These are phyloP conservation scores for Dryocosmus kuriphilus DNA, from an alignment of 2,888 invertebrate species.

Conservation along the genomic window DNA sequence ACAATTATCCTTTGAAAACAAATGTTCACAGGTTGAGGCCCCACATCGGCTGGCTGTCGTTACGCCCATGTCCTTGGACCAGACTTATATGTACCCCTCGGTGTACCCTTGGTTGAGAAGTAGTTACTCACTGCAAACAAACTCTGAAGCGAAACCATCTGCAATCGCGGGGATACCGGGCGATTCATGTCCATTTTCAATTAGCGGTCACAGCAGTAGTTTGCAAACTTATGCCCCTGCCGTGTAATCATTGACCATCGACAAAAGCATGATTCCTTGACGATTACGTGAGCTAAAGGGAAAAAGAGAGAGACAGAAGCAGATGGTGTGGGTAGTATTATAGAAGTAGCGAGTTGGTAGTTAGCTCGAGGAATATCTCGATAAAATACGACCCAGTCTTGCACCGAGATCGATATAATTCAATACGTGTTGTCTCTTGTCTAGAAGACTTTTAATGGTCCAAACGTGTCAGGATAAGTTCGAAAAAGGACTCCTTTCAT, in stretches of 20 bases:
- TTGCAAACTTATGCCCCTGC: conserved; percentile 53
- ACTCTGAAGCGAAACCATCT: conserved; percentile 25
- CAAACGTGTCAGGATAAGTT: background rate
- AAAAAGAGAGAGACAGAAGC: background rate
- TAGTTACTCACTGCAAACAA: conserved; percentile 11
- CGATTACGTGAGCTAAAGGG: conserved; percentile 49
- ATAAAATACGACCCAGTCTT: conserved; percentile 19
- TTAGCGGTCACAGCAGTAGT: conserved; percentile 53
- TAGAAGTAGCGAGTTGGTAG: background rate
- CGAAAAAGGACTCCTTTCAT: background rate
- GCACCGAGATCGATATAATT: conserved; percentile 7
- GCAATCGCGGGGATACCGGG: conserved; percentile 35
- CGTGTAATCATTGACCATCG: conserved; percentile 58
- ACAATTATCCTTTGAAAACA: conserved; percentile 32
- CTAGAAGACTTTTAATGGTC: conserved; percentile 5
- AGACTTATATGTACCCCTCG: conserved; percentile 11
- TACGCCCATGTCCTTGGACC: conserved; percentile 29
- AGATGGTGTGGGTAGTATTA: conserved; percentile 1
- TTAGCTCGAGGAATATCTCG: conserved; percentile 17
- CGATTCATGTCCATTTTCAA: conserved; percentile 58
- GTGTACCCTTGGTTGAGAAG: conserved; percentile 24
- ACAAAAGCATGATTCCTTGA: conserved; percentile 54
- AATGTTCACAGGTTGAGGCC: conserved; percentile 14
- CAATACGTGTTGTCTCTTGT: conserved; percentile 4
- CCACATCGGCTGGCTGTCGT: conserved; percentile 19